Evolutionary conservation across 2,888 invertebrate genomes (phyloP), one percentile per base, ranked within the genome.

Genomic region (Scotopteryx bipunctaria): DNA sequence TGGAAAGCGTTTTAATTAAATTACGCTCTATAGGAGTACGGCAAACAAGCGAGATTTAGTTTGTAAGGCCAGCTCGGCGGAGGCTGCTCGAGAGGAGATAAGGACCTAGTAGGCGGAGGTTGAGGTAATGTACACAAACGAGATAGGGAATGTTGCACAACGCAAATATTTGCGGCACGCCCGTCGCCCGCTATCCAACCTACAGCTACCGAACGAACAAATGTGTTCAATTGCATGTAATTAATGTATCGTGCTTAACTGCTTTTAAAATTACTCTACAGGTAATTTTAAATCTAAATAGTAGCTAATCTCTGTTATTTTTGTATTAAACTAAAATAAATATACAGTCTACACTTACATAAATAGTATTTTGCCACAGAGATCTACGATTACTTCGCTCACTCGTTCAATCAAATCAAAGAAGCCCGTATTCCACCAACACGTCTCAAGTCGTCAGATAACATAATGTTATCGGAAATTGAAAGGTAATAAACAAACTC

Each of bases 101-200:
- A 86, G 78, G 69, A 70, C 64, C 59, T 62, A 67, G 71, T 69
- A 73, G 73, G 69, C 72, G 73, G 71, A 76, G 73, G 71, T 71
- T 71, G 71, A 76, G 71, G 72, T 73, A 78, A 73, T 76, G 76
- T 83, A 84, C 77, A 81, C 73, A 81, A 52, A 50, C 57, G 61
- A 78, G 79, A 83, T 82, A 83, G 71, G 67, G 64, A 71, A 69
- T 71, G 73, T 78, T 83, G 76, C 73, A 77, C 71, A 76, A 73
- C 64, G 73, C 76, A 78, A 85, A 85, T 81, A 83, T 85, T 83
- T 81, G 76, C 61, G 63, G 73, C 64, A 59, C 55, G 59, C 57
- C 60, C 59, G 55, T 53, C 49, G 51, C 46, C 61, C 55, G n/a
- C n/a, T n/a, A 57, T 40, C 55, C 45, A 53, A 50, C 59, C 52